Evolutionary conservation across 2,113 vertebrate species (phyloP), one percentile per base, ranked within the genome.

Genomic region (Xenopus laevis): DNA sequence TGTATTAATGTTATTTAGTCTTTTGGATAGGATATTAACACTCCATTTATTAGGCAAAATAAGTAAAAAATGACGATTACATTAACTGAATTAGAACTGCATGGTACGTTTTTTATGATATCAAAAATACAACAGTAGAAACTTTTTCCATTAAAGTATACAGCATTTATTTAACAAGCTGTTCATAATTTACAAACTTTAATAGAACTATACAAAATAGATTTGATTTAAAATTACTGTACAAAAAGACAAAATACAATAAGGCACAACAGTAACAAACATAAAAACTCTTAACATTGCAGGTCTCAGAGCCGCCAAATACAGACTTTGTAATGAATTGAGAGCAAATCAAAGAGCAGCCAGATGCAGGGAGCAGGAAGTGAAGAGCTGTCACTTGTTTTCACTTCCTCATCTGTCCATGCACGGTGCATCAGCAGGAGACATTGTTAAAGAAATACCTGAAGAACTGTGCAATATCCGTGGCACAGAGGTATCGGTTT

Each of bases 211-310:
- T 40, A 40, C 33, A 40, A 40, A 40, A 40, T 40, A 40, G 33
- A 40, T 40, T 5, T 7, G 33, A 40, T 40, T 40, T 40, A 40
- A 40, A 40, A 40, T 40, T 40, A 40, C 33, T 40, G 33, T 40
- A 40, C 33, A 40, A 40, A 7, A 40, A 40, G 1, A 40, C 2
- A 40, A 40, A 27, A 27, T 2, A 27, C 8, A 61, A 81, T 80
- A 85, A 86, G 84, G 84, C 79, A 85, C 77, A 50, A 78, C 55
- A 78, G 71, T 71, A 55, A 80, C 67, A 61, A 71, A 78, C 13
- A 76, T 69, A 73, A 63, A 80, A 67, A 40, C 8, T 27, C 70
- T 27, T 72, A 18, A 73, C 67, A 71, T 78, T 1, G 12, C 68
- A 79, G 65, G 69, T 44, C 12, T 80, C 66, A 50, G 73, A 85